These are phyloP conservation scores for Thermophis baileyi DNA, from an alignment of 2,113 vertebrate species.

Conservation along the genomic window DNA sequence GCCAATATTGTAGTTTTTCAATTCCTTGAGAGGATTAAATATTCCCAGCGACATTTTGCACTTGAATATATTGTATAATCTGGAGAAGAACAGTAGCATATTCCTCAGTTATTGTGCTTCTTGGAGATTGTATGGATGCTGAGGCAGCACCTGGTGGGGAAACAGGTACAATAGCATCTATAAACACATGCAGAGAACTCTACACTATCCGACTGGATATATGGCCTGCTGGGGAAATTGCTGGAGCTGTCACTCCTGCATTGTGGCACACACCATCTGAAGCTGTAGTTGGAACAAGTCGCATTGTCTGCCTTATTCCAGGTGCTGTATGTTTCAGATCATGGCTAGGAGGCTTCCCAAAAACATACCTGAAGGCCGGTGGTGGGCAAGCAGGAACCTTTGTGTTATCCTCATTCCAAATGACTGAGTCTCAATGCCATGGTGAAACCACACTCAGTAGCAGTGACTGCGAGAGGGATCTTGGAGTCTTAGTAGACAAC, in stretches of 20 bases:
- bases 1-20: not conserved
- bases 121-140: not conserved
- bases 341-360: not conserved
- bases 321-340: not conserved
- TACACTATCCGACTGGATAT: not conserved
- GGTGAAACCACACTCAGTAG: too few relatives aligned
- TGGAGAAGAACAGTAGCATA: not conserved
- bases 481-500: too few relatives aligned
- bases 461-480: too few relatives aligned
- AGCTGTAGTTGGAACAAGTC: not conserved
- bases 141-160: not conserved
- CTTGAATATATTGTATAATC: not conserved
- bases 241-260: not conserved
- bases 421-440: not conserved
- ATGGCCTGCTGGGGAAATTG: not conserved
- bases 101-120: not conserved
- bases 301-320: not conserved
- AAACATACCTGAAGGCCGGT: not conserved
- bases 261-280: not conserved
- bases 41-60: not conserved
- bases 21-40: not conserved
- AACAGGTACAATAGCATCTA: not conserved
- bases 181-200: not conserved
- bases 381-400: not conserved
- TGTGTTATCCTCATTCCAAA: not conserved